These are phyloP conservation scores for Anthoscopus minutus DNA, from an alignment of 2,113 vertebrate genomes.

Conservation along the genomic window DNA sequence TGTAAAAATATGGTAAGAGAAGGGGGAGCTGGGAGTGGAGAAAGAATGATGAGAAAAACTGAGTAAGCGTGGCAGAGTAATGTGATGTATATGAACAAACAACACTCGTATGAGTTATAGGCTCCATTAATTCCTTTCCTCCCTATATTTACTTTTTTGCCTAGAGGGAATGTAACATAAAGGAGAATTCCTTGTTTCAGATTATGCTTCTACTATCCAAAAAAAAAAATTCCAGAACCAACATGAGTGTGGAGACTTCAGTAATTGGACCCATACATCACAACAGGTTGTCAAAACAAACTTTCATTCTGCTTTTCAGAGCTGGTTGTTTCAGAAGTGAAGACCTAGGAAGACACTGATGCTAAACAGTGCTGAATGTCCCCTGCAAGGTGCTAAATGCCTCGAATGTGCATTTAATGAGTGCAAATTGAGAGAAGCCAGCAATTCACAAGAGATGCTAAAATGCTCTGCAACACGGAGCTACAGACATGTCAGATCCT, in stretches of 20 bases:
- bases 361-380: not conserved
- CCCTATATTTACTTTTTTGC: not conserved
- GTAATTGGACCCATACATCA: slow-evolving; percentile 31
- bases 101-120: not conserved
- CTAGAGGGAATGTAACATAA: not conserved
- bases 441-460: not conserved
- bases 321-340: not conserved
- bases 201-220: not conserved
- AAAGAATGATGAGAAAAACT: not conserved
- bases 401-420: slow-evolving; percentile 8
- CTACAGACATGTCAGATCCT: not conserved
- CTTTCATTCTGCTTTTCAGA: not conserved
- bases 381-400: slow-evolving; percentile 41
- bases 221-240: not conserved
- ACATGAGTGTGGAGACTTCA: not conserved
- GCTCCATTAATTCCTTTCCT: slow-evolving; percentile 30
- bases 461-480: not conserved
- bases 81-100: not conserved
- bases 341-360: not conserved
- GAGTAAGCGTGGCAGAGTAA: not conserved
- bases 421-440: slow-evolving; percentile 26
- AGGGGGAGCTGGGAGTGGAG: not conserved
- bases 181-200: slow-evolving; percentile 17
- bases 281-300: slow-evolving; percentile 12
- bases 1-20: not conserved